Evolutionary conservation across 2,113 vertebrate species (phyloP), one percentile per base, ranked within the genome.

Genomic region (Indri indri): DNA sequence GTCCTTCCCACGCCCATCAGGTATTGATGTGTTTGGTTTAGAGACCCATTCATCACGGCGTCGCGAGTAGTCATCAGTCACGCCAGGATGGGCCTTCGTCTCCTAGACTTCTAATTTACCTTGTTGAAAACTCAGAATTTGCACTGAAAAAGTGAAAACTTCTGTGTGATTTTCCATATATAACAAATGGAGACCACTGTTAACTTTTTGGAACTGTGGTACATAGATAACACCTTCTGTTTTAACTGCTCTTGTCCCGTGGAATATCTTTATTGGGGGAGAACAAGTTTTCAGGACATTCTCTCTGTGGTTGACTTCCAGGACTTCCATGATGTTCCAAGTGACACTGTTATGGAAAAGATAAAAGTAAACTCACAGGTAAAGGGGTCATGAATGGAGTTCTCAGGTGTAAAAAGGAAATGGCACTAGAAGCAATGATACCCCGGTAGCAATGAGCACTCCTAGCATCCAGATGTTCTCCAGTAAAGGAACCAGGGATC

Each of bases 11-110:
- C 8, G 13, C 61, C 91, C 57, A 54, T 57, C 83, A 97, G 94
- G 70, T 97, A 97, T 94, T 93, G 96, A 97, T 68, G 83, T 97
- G 94, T 97, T 97, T 96, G 74, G 82, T 96, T 97, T 96, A 94
- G 88, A 83, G 93, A 45, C 95, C 82, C 94, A 97, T 98, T 96
- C 93, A 97, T 98, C 96, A 98, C 74, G 11, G 14, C 9, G 5
- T 52, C 16, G 6, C 70, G 50, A 96, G 45, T 17, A 91, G 66
- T 96, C 92, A 95, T 95, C 94, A 37, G 37, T 96, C 96, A 96
- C 88, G 3, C 23, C 16, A 30, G 92, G 88, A 86, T 65, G 68
- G n/a, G 66, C 32, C 32, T 86, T 93, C 10, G 1, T 90, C 90
- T 87, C 47, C 10, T 1, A 34, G 80, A 59, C 81, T 95, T 88